Evolutionary conservation across 2,113 vertebrate species (phyloP), one percentile per base, ranked within the genome.

Genomic region (Hiodon tergisus): DNA sequence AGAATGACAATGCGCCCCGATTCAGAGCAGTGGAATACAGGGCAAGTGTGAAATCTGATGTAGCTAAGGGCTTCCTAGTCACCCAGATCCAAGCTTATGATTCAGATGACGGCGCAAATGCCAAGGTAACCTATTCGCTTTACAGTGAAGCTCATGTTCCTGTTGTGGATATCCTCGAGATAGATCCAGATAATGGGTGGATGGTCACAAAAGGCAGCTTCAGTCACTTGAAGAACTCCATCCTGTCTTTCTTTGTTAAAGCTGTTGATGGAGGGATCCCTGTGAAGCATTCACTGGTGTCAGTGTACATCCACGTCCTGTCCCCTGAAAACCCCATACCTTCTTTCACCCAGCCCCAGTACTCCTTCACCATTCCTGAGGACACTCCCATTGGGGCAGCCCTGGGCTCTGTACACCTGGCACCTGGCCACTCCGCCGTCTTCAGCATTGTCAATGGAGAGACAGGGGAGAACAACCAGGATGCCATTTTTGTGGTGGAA

Each of bases 111-210:
- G 95, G 94, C 6, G 81, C 83, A 3, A 99, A 99, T 75, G 92
- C 95, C 68, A 92, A 93, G 84, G 92, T 99, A 65, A 93, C 90
- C 3, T 99, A 97, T 80, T 98, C 97, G 4, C 87, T 99, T 1
- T 98, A 98, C 72, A 98, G 95, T 0, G 96, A 99, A 81, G 94
- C 95, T 31, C 94, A 95, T 0, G 86, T 93, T 66, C 93, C 95
- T 0, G 92, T 97, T 66, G 91, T 92, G 6, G 94, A 97, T 77
- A 91, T 96, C 74, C 88, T 99, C 80, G 97, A 98, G 85, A 98
- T 99, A 3, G 95, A 99, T 79, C 94, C 94, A 8, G 97, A 99
- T 83, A 99, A 94, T 76, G 97, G 97, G 61, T 98, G 96, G 97
- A 94, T 99, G 91, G 95, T 98, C 67, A 98, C 96, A 1, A 98